Evolutionary conservation across 2,113 vertebrate genomes (phyloP).

Genomic region (Megaptera novaeangliae): DNA sequence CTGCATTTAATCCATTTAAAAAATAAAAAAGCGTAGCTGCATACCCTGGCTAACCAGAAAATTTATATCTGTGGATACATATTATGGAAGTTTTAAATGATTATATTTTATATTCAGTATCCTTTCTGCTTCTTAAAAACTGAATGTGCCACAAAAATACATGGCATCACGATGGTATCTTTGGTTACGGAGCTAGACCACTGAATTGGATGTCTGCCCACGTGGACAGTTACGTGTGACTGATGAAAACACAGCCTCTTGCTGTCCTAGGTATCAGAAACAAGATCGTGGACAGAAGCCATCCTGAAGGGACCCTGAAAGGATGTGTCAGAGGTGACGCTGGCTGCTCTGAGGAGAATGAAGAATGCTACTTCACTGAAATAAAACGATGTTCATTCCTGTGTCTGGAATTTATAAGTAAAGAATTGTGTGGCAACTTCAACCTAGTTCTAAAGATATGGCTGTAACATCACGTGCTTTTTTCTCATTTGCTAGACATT

Average conservation of each 20-base stretch:
- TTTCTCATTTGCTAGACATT: not conserved
- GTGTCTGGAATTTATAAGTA: not conserved
- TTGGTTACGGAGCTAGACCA: not conserved
- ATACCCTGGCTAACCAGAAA: not conserved
- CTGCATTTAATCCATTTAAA: not conserved
- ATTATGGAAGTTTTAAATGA: not conserved
- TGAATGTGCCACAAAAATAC: not conserved
- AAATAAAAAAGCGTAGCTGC: not conserved
- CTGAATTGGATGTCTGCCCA: not conserved
- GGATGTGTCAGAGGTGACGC: not conserved
- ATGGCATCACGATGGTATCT: not conserved
- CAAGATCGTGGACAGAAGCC: not conserved
- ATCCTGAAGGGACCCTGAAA: not conserved
- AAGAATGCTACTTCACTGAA: not conserved
- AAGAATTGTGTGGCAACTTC: not conserved
- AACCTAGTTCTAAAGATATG: not conserved
- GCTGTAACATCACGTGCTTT: not conserved
- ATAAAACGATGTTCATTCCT: not conserved
- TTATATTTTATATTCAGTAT: not conserved
- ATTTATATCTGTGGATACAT: not conserved
- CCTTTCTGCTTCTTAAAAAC: not conserved
- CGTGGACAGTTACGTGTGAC: not conserved
- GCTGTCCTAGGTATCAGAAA: not conserved
- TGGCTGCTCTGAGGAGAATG: not conserved
- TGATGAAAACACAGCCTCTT: not conserved